A percentile compares a stretch with the other conserved stretches of the same genome.
These are phyloP conservation scores for Hemiscyllium ocellatum DNA, from an alignment of 2,113 vertebrate genomes.

Conservation along the genomic window DNA sequence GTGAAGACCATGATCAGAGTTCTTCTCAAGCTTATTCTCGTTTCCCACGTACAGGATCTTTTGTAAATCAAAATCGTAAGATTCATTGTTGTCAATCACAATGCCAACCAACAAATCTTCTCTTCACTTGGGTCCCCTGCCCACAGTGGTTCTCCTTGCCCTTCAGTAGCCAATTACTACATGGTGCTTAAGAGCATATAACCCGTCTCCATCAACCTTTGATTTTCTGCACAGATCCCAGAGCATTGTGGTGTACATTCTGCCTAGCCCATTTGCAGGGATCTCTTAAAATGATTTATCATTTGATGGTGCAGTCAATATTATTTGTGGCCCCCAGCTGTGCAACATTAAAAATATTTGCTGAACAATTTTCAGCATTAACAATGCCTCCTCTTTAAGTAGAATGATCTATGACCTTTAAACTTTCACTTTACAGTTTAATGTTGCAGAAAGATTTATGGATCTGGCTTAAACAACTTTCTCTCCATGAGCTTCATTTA, in stretches of 20 bases:
- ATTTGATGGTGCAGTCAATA: neutral
- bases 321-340: neutral
- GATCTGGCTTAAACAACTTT: neutral
- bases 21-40: neutral
- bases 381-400: neutral
- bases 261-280: neutral
- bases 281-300: neutral
- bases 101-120: neutral
- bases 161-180: neutral
- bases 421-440: neutral
- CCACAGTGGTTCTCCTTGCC: neutral
- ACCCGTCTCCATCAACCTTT: neutral
- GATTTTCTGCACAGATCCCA: neutral
- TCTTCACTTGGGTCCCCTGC: neutral
- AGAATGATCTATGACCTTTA: neutral
- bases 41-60: neutral
- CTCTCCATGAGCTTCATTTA: neutral
- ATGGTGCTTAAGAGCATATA: neutral
- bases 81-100: neutral
- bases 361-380: neutral
- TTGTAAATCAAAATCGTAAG: neutral
- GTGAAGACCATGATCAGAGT: neutral
- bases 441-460: constrained; percentile 19
- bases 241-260: neutral
- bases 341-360: constrained; percentile 1